Conservation (phyloP, 1,140 invertebrate species). For the Ylistrum balloti region DNA sequence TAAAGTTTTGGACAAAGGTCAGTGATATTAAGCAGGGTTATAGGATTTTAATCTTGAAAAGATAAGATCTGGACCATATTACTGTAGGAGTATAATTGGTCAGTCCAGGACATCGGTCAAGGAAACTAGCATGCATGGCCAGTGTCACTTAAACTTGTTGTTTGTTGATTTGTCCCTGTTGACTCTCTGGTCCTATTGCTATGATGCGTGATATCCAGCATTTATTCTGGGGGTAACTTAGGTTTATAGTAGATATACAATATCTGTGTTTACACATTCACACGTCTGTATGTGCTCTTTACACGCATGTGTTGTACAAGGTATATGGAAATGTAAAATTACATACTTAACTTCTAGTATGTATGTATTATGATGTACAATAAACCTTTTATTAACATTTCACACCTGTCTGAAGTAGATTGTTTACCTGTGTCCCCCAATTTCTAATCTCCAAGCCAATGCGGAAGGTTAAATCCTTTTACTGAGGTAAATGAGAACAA, state of each 20-base stretch:
- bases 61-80: too few relatives aligned
- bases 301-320: neutral
- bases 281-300: neutral
- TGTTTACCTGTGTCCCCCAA: neutral
- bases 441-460: neutral
- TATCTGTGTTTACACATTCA: conserved; percentile 10
- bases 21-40: neutral
- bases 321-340: neutral
- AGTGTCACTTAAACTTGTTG: too few relatives aligned
- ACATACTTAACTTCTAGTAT: neutral
- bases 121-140: too few relatives aligned
- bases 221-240: neutral
- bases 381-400: neutral
- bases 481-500: neutral
- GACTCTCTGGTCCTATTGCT: neutral
- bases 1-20: neutral
- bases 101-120: too few relatives aligned
- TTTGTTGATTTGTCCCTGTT: neutral
- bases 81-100: too few relatives aligned
- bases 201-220: neutral
- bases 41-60: too few relatives aligned
- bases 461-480: neutral
- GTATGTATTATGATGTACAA: neutral
- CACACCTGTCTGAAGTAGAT: neutral
- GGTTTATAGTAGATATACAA: neutral